A percentile compares a stretch with the other conserved stretches of the same genome.
phyloP scores from a whole-genome alignment of 2,113 vertebrate species.

The Phyllostomus hastatus region DNA sequence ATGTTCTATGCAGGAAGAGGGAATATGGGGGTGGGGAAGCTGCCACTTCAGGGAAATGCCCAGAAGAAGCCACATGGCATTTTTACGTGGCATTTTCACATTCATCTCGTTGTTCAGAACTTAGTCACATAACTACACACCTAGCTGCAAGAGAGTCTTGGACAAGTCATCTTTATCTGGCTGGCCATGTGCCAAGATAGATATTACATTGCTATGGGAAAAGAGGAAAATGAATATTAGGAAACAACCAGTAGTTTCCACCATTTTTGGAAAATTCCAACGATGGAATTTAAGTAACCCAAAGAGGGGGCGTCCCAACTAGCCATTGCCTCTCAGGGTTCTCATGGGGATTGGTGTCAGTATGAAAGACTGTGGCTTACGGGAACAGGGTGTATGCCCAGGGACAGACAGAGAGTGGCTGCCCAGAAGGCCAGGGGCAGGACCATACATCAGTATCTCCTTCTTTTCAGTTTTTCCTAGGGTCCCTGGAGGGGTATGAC shows the following conservation, averaged over 20 bases:
- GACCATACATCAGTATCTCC: background rate
- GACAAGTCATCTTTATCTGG: background rate
- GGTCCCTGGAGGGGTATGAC: no score
- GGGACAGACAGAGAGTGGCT: background rate
- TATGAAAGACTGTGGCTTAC: background rate
- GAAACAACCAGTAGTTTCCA: background rate
- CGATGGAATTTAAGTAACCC: background rate
- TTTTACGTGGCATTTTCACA: background rate
- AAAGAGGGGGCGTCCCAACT: background rate
- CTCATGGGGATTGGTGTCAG: background rate
- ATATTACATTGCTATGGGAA: background rate
- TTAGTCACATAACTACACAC: background rate
- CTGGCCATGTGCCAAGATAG: background rate
- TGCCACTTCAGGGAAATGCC: background rate
- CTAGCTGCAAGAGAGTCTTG: background rate
- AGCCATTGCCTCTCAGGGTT: background rate
- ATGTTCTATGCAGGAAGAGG: background rate
- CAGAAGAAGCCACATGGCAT: background rate
- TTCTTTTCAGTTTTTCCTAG: background rate
- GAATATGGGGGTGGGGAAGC: background rate
- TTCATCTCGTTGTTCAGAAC: background rate
- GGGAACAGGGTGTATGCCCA: background rate
- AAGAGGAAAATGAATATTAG: background rate
- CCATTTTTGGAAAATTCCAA: background rate
- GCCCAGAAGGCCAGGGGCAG: background rate